These are phyloP conservation scores for Molossus alvarezi DNA, from an alignment of 2,797 vertebrate species.

Conservation along the genomic window DNA sequence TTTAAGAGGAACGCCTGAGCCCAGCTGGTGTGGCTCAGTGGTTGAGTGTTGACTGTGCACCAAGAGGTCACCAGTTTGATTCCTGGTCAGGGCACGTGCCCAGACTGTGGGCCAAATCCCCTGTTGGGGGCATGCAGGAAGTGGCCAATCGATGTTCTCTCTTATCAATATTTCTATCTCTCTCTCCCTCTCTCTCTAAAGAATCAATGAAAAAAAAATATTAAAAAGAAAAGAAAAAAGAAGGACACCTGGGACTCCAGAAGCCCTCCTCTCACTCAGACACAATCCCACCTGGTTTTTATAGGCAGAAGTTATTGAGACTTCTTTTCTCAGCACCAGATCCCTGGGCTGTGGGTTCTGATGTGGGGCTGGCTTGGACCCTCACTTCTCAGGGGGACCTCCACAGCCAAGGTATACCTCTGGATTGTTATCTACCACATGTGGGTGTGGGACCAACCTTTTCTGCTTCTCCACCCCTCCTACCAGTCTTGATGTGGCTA, in stretches of 20 bases:
- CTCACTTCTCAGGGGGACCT: not conserved
- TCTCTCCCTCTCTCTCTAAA: too few relatives aligned
- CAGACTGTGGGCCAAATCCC: too few relatives aligned
- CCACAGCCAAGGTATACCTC: not conserved
- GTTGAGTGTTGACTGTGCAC: too few relatives aligned
- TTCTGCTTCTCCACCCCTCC: not conserved
- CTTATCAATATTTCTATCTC: too few relatives aligned
- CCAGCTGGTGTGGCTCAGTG: too few relatives aligned
- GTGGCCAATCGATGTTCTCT: too few relatives aligned
- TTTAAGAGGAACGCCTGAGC: not conserved
- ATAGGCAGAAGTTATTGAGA: not conserved
- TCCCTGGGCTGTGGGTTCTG: not conserved
- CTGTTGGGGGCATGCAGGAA: too few relatives aligned
- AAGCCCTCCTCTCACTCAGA: not conserved
- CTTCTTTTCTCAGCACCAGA: not conserved
- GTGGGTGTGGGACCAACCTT: not conserved
- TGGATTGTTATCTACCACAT: not conserved
- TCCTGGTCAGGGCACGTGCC: too few relatives aligned
- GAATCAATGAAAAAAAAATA: too few relatives aligned
- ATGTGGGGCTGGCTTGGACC: not conserved
- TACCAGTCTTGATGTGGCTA: not conserved
- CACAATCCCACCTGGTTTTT: not conserved
- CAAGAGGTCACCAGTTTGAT: too few relatives aligned
- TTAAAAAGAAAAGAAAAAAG: not conserved
- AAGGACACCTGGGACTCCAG: not conserved